Conservation (phyloP, 1,140 invertebrate species). For the Penaeus indicus region DNA sequence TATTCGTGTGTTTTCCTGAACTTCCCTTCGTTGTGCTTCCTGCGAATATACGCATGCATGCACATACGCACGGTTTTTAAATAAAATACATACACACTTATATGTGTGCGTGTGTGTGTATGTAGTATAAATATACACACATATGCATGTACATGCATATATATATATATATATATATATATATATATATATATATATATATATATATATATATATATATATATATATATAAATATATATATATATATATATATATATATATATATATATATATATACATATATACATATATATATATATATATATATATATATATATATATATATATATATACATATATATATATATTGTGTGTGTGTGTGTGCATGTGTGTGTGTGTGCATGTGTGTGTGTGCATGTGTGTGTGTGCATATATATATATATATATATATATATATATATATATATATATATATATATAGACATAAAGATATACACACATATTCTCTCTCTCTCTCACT, state of each 20-base stretch:
- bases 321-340: background rate
- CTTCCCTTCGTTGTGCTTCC: too few species aligned
- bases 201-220: conserved; percentile 18
- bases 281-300: background rate
- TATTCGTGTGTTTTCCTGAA: too few species aligned
- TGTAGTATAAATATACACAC: too few species aligned
- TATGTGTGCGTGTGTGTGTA: too few species aligned
- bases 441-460: too few species aligned
- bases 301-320: background rate
- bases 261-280: background rate
- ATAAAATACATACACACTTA: too few species aligned
- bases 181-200: background rate
- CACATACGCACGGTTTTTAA: too few species aligned
- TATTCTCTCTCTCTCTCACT: too few species aligned
- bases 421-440: too few species aligned
- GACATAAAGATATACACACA: too few species aligned
- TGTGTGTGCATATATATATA: background rate
- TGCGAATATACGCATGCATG: too few species aligned
- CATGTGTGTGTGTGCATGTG: background rate
- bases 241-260: conserved; percentile 25
- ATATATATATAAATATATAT: conserved; percentile 14
- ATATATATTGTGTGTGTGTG: background rate
- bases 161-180: background rate
- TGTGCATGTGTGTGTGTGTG: background rate
- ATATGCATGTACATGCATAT: background rate